Base-by-base conservation (phyloP, 2,888 invertebrate species). In the Emmelina monodactyla region DNA sequence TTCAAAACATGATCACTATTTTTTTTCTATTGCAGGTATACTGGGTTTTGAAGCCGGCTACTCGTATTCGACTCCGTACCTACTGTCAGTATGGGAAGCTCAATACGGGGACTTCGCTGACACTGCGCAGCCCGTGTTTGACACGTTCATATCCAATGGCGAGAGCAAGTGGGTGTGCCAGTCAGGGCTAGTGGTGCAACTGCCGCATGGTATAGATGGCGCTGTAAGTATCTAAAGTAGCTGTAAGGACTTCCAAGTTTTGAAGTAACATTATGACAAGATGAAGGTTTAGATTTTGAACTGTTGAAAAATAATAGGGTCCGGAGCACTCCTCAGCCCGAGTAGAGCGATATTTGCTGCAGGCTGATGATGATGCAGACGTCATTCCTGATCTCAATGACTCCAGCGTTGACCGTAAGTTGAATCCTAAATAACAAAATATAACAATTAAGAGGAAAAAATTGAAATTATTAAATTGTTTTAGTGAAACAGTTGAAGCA, bases 51-150 rank as follows among this genome's bases (percentile, higher is more conserved):
- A 94, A 62, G 67, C 88, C 1, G 94, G 93, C 33, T 93, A 89
- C 64, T 88, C 92, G 6, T 85, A 88, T 70, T 87, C 88, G 33
- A 88, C 88, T 55, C 90, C 92, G 2, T 81, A 88, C 49, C 66
- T 87, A 15, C 75, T 92, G 42, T 83, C 87, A 1, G 75, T 89
- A 10, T 93, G 92, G 92, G 92, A 93, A 70, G 92, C 89, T 22
- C 93, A 93, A 72, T 93, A 92, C 64, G 92, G 92, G 0, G 92
- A 93, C 68, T 93, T 93, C 55, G 85, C 85, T 42, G 92, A 92
- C 72, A 88, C 84, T 0, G 82, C 70, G 3, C 79, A 85, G 62
- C 83, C 87, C 4, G 79, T 90, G 57, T 78, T 88, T 45, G 85
- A 88, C 54, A 82, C 83, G 14, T 82, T 85, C 52, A 72, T 88